Conservation (phyloP, 2,113 vertebrate species). For the Recurvirostra avosetta region DNA sequence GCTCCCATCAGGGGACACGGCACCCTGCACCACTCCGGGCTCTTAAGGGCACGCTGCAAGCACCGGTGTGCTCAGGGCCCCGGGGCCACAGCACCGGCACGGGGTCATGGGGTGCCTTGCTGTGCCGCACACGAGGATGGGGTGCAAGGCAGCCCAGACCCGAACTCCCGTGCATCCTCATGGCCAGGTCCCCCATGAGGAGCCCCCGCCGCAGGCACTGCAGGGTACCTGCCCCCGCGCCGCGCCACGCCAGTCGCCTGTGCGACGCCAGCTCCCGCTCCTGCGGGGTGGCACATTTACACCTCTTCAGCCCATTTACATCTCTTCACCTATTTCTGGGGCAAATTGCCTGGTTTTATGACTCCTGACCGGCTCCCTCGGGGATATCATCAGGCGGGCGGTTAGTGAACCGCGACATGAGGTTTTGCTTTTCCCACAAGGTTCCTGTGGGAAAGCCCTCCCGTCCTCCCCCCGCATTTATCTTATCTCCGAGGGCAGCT, state of each 20-base stretch:
- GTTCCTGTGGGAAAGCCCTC: not conserved
- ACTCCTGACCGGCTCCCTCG: not conserved
- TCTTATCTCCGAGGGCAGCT: not conserved
- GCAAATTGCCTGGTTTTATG: not conserved
- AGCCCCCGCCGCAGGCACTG: no score
- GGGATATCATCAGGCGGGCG: conserved; percentile 4
- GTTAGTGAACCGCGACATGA: conserved; percentile 19
- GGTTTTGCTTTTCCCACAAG: conserved; percentile 37
- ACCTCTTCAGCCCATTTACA: not conserved
- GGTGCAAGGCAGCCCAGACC: rapidly evolving
- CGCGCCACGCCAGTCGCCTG: no score
- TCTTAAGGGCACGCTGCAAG: rapidly evolving
- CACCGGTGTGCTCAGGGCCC: rapidly evolving
- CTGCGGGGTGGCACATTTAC: not conserved
- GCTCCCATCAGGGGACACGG: rapidly evolving
- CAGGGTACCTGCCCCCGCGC: no score
- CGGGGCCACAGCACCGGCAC: rapidly evolving
- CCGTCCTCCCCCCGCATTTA: not conserved
- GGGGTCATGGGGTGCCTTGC: rapidly evolving
- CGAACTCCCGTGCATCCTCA: not conserved
- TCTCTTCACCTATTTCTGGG: not conserved
- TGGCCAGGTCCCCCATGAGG: not conserved
- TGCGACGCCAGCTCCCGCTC: not conserved
- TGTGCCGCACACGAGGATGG: rapidly evolving
- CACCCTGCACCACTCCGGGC: rapidly evolving